Conservation (phyloP, 2,797 vertebrate genomes). For the Phoxinus dragarum region DNA sequence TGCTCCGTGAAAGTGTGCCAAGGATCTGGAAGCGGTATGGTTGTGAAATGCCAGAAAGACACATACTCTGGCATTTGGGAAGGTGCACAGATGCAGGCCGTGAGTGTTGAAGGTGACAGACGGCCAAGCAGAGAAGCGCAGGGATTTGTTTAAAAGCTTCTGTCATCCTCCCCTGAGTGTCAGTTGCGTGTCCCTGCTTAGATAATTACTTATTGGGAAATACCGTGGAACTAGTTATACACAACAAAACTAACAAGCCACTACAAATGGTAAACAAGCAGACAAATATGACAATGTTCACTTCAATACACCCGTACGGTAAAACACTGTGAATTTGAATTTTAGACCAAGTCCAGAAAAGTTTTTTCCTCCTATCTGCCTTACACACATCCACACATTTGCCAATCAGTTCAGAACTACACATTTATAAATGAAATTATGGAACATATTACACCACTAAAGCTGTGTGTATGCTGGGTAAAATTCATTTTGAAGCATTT, state of each 20-base stretch:
- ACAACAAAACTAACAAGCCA: slow-evolving; percentile 10
- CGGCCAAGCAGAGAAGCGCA: slow-evolving; percentile 34
- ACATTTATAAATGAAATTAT: slow-evolving; percentile 61
- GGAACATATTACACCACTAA: slow-evolving; percentile 56
- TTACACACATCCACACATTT: slow-evolving; percentile 25
- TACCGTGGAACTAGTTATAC: slow-evolving; percentile 17
- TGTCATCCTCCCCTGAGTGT: slow-evolving; percentile 43
- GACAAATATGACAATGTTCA: not conserved
- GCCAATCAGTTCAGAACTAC: slow-evolving; percentile 57
- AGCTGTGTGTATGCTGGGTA: slow-evolving; percentile 43
- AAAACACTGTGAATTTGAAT: not conserved
- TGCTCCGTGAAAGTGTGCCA: slow-evolving; percentile 31
- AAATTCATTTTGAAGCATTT: slow-evolving; percentile 60
- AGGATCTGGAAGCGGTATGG: slow-evolving; percentile 42
- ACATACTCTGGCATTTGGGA: slow-evolving; percentile 46
- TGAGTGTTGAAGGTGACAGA: slow-evolving; percentile 45
- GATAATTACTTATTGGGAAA: slow-evolving; percentile 46
- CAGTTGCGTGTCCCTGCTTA: slow-evolving; percentile 17
- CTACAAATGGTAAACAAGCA: not conserved
- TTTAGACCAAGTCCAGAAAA: slow-evolving; percentile 5
- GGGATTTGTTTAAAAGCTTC: slow-evolving; percentile 50
- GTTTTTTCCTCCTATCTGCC: slow-evolving; percentile 36
- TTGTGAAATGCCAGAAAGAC: slow-evolving; percentile 47
- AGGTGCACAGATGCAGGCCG: slow-evolving; percentile 39
- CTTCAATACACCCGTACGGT: not conserved